Percentiles rank a stretch among this genome's conserved stretches.
phyloP scores from a whole-genome alignment of 2,888 invertebrate species.

The Horisme vitalbata region DNA sequence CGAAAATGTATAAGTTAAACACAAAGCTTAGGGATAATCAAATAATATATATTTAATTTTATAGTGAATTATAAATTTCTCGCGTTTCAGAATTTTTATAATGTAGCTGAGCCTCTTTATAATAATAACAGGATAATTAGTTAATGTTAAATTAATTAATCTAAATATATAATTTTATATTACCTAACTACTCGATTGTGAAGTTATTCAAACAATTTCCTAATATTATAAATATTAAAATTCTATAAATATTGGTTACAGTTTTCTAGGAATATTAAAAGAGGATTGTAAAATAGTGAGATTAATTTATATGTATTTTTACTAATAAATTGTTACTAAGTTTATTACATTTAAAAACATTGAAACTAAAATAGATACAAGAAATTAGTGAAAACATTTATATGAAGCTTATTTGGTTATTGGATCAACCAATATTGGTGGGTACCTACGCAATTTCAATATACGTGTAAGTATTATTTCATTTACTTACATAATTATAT shows the following conservation, averaged over 20 bases:
- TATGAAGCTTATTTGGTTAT: too few relatives aligned
- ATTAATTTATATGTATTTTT: conserved; percentile 25
- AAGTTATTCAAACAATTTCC: conserved; percentile 57
- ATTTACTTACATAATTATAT: too few relatives aligned
- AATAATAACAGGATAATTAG: conserved; percentile 52
- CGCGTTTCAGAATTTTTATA: not conserved
- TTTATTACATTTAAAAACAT: not conserved
- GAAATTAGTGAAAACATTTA: too few relatives aligned
- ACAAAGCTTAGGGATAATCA: too few relatives aligned
- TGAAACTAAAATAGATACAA: too few relatives aligned
- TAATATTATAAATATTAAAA: conserved; percentile 46
- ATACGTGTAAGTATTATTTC: too few relatives aligned
- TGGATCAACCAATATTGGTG: too few relatives aligned
- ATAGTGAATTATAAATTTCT: too few relatives aligned
- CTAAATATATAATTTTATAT: conserved; percentile 48
- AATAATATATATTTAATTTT: too few relatives aligned
- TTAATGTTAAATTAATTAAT: conserved; percentile 54
- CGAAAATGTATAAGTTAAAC: conserved; percentile 18
- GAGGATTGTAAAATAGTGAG: conserved; percentile 23
- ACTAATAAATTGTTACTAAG: conserved; percentile 15
- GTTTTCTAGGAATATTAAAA: conserved; percentile 36
- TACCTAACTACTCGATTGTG: conserved; percentile 66
- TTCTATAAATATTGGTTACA: conserved; percentile 44
- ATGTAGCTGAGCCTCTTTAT: conserved; percentile 18
- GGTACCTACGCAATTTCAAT: too few relatives aligned